Conservation (phyloP, 1,140 invertebrate genomes). For the Lithobius niger region DNA sequence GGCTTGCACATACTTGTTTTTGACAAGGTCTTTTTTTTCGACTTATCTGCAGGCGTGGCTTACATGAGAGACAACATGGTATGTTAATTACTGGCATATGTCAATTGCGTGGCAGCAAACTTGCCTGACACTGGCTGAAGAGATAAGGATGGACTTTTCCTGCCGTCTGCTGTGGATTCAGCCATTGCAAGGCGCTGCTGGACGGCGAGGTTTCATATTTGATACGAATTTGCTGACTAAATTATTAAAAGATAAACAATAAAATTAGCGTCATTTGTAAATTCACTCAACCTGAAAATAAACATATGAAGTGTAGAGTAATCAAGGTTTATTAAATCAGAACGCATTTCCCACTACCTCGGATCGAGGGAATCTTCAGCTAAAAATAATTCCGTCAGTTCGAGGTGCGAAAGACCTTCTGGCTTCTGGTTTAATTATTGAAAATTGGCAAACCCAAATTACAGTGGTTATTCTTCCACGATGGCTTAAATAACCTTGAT, state of each 20-base stretch:
- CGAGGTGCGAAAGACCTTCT: conserved; percentile 57
- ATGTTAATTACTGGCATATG: too few species aligned
- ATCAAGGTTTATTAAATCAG: conserved; percentile 9
- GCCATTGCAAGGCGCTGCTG: conserved; percentile 76
- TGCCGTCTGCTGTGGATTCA: conserved; percentile 69
- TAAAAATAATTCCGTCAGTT: conserved; percentile 58
- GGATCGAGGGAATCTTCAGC: conserved; percentile 15
- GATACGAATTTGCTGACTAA: conserved; percentile 45
- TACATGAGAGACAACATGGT: too few species aligned
- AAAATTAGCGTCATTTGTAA: background rate
- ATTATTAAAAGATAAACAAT: conserved; percentile 31
- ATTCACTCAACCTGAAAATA: conserved; percentile 7
- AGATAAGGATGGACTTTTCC: conserved; percentile 77
- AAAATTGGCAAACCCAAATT: too few species aligned
- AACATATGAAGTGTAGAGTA: conserved; percentile 6
- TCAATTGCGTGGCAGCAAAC: too few species aligned
- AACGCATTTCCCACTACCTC: conserved; percentile 3
- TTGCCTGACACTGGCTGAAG: conserved; percentile 81
- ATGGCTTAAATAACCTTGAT: too few species aligned
- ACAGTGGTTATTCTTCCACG: too few species aligned
- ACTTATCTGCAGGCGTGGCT: too few species aligned
- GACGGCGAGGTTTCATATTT: conserved; percentile 57
- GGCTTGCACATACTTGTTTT: too few species aligned
- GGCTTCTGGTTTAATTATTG: too few species aligned
- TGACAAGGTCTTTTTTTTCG: too few species aligned